A percentile compares a stretch with the other conserved stretches of the same genome.
Conservation (phyloP, 1,140 invertebrate genomes). For the Trichonephila inaurata region DNA sequence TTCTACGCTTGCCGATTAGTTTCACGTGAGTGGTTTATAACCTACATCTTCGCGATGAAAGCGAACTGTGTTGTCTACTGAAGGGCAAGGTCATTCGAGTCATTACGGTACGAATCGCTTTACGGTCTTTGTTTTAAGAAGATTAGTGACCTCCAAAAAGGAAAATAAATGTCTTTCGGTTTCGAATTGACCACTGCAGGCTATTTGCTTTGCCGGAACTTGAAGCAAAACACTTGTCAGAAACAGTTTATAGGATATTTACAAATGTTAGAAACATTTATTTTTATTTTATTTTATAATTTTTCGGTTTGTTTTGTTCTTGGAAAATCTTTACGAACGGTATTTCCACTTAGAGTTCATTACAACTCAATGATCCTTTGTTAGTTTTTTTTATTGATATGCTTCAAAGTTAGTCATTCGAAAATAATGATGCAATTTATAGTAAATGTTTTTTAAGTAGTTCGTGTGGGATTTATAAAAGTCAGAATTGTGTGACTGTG, state of each 20-base stretch:
- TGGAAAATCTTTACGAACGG: not conserved
- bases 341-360: not conserved
- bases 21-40: not conserved
- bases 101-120: conserved; percentile 2
- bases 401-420: not conserved
- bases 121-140: not conserved
- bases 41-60: not conserved
- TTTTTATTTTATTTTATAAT: not conserved
- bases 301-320: not conserved
- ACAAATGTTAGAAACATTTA: no score
- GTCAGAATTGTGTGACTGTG: no score
- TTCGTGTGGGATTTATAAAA: not conserved
- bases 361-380: not conserved
- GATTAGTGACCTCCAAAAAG: not conserved
- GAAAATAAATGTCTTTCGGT: not conserved
- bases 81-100: not conserved
- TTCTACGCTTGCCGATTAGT: not conserved
- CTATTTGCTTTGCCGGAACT: not conserved
- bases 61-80: not conserved
- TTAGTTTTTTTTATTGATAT: not conserved
- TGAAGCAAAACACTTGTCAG: not conserved
- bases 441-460: not conserved
- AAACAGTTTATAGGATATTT: no score
- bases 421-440: not conserved
- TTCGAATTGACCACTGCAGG: not conserved